These are phyloP conservation scores for Pycnonotus jocosus DNA, from an alignment of 2,113 vertebrate genomes.

Conservation along the genomic window DNA sequence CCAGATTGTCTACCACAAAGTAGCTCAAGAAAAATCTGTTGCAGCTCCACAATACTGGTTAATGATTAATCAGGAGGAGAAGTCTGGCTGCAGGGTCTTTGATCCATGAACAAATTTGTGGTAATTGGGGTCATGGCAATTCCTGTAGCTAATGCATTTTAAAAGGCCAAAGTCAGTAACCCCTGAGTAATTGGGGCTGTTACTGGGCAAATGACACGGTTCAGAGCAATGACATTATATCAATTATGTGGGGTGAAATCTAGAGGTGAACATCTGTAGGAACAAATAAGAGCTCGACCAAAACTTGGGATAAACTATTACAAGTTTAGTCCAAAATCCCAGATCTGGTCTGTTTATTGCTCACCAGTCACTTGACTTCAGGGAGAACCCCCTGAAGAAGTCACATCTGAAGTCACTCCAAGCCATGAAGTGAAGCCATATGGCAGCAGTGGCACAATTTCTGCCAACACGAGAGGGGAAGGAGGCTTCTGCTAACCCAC, in stretches of 20 bases:
- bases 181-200: background rate
- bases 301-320: background rate
- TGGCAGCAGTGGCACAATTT: background rate
- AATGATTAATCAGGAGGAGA: background rate
- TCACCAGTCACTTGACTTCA: background rate
- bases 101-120: conserved; percentile 1
- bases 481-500: background rate
- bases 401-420: background rate
- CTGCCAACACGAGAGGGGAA: background rate
- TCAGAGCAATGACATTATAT: background rate
- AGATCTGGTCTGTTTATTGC: background rate
- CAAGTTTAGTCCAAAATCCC: background rate
- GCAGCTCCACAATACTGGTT: background rate
- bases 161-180: conserved; percentile 5
- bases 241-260: background rate
- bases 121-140: conserved; percentile 20
- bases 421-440: background rate
- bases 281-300: background rate
- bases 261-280: background rate
- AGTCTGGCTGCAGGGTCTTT: background rate
- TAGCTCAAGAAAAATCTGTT: background rate
- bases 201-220: background rate
- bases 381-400: background rate
- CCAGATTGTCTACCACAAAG: background rate
- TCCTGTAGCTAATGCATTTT: conserved; percentile 6